Percentiles rank a stretch among this genome's conserved stretches.
Evolutionary conservation across 2,113 vertebrate genomes (phyloP).

Genomic region (Colinus virginianus): DNA sequence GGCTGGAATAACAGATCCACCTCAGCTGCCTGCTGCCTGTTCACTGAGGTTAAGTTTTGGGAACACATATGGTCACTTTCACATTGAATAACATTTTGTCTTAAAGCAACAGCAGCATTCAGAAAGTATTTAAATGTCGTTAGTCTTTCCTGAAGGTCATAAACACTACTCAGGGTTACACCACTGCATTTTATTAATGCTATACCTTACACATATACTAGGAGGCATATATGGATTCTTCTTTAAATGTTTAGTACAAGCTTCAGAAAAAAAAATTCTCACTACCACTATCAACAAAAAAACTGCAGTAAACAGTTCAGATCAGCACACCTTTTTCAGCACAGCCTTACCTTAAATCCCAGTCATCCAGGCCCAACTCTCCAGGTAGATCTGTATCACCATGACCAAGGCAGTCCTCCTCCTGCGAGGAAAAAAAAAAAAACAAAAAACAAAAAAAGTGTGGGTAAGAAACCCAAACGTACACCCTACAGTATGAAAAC

Average conservation of each 20-base stretch:
- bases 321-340: not conserved
- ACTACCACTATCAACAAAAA: not conserved
- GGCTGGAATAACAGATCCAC: not conserved
- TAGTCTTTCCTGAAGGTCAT: not conserved
- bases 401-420: not conserved
- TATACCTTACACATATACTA: not conserved
- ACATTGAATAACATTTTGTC: not conserved
- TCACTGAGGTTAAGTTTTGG: not conserved
- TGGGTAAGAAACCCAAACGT: not conserved
- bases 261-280: not conserved
- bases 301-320: not conserved
- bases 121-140: not conserved
- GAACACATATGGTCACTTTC: not conserved
- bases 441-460: not conserved
- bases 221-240: not conserved
- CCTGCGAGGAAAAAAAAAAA: conserved; percentile 22
- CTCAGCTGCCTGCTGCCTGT: not conserved
- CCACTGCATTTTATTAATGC: not conserved
- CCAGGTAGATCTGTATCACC: not conserved
- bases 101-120: not conserved
- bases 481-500: not conserved
- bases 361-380: not conserved
- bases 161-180: not conserved
- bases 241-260: not conserved
- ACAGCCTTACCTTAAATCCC: conserved; percentile 60